These are phyloP conservation scores for Zosterops japonicus DNA, from an alignment of 2,113 vertebrate species.

Conservation along the genomic window DNA sequence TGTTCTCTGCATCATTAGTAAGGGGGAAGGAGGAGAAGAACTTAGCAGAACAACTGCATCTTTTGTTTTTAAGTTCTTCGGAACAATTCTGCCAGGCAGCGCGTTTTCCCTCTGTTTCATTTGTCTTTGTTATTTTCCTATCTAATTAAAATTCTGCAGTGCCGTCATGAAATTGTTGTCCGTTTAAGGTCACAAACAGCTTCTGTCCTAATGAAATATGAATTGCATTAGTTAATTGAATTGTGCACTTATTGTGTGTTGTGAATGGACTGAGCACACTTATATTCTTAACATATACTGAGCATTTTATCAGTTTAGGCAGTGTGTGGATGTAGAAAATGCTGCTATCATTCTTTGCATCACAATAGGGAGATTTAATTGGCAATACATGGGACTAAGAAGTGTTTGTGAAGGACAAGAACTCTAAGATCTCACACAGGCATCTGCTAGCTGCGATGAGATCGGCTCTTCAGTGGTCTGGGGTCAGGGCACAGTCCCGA, in stretches of 20 bases:
- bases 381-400: background rate
- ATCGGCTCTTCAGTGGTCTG: background rate
- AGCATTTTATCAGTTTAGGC: background rate
- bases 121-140: slow-evolving; percentile 65
- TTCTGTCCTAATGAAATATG: slow-evolving; percentile 70
- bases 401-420: background rate
- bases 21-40: slow-evolving; percentile 40
- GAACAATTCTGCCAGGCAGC: slow-evolving; percentile 69
- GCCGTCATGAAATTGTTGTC: slow-evolving; percentile 61
- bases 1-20: slow-evolving; percentile 23
- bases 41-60: slow-evolving; percentile 47
- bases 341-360: slow-evolving; percentile 11
- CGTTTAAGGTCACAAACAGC: slow-evolving; percentile 67
- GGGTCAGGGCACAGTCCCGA: background rate
- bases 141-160: slow-evolving; percentile 64
- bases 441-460: background rate
- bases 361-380: background rate
- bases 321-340: background rate
- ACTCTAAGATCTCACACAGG: background rate
- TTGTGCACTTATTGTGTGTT: slow-evolving; percentile 21
- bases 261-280: slow-evolving; percentile 38
- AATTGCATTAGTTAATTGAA: slow-evolving; percentile 70
- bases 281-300: background rate
- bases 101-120: slow-evolving; percentile 35
- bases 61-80: slow-evolving; percentile 57